Evolutionary conservation across 2,113 vertebrate species (phyloP).

Genomic region (Saccopteryx leptura): DNA sequence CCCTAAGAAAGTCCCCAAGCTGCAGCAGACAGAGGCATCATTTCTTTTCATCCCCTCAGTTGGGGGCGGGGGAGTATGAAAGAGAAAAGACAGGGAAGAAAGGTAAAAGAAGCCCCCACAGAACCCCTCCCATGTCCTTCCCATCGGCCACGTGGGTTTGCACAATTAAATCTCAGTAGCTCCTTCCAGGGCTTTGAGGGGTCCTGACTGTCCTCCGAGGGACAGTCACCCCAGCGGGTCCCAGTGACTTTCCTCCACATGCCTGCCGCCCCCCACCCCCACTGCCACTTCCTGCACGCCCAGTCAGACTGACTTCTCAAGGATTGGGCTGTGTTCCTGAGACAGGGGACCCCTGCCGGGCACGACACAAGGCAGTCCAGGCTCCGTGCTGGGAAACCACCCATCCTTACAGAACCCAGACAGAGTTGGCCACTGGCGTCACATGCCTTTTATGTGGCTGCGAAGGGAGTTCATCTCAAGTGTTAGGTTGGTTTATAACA

Average conservation of each 20-base stretch:
- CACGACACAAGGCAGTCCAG: not conserved
- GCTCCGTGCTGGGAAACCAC: not conserved
- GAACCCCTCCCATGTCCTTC: conserved; percentile 69
- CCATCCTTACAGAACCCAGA: not conserved
- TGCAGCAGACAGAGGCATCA: conserved; percentile 4
- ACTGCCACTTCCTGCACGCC: not conserved
- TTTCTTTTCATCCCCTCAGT: conserved; percentile 70
- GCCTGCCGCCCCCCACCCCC: not conserved
- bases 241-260: not conserved
- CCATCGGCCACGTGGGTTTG: conserved; percentile 85
- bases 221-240: conserved; percentile 68
- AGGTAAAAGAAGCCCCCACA: conserved; percentile 37
- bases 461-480: not conserved
- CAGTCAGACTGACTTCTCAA: not conserved
- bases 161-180: conserved; percentile 87
- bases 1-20: conserved; percentile 70
- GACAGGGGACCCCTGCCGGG: not conserved
- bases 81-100: conserved; percentile 63
- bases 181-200: conserved; percentile 83
- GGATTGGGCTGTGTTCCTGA: not conserved
- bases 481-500: not conserved
- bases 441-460: not conserved
- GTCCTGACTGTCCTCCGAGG: conserved; percentile 32
- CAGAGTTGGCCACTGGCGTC: not conserved
- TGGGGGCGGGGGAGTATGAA: not conserved